These are phyloP conservation scores for Ia io DNA, from an alignment of 2,113 vertebrate genomes.

Conservation along the genomic window DNA sequence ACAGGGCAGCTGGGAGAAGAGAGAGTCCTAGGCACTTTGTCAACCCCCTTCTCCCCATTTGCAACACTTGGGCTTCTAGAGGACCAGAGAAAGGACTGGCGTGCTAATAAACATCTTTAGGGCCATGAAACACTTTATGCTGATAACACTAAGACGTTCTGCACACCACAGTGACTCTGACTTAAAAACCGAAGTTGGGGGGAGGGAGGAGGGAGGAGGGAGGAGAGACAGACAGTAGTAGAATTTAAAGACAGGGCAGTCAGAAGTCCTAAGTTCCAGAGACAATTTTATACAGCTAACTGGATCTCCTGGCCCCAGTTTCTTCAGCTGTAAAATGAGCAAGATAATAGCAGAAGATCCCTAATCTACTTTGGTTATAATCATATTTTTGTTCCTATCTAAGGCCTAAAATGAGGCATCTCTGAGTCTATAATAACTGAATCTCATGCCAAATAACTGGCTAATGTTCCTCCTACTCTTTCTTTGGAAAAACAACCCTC, in stretches of 20 bases:
- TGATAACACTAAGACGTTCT: background rate
- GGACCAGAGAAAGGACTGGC: background rate
- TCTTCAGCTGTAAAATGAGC: background rate
- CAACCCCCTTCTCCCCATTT: background rate
- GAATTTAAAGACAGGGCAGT: background rate
- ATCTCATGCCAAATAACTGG: background rate
- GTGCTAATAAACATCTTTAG: background rate
- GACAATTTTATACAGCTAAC: background rate
- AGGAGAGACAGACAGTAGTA: background rate
- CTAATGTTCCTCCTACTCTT: background rate
- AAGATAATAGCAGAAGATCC: background rate
- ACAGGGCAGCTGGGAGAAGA: background rate
- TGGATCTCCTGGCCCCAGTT: background rate
- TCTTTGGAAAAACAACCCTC: background rate
- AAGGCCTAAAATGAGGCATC: background rate
- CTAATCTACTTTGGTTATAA: background rate
- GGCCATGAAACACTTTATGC: background rate
- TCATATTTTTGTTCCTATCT: conserved; percentile 6
- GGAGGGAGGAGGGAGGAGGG: no score
- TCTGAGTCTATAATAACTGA: background rate
- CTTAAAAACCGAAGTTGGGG: background rate
- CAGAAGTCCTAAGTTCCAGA: background rate
- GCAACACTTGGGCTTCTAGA: background rate
- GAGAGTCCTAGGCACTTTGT: background rate
- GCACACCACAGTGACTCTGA: background rate